phyloP scores from a whole-genome alignment of 2,113 vertebrate species.

The Eubucco bourcierii region DNA sequence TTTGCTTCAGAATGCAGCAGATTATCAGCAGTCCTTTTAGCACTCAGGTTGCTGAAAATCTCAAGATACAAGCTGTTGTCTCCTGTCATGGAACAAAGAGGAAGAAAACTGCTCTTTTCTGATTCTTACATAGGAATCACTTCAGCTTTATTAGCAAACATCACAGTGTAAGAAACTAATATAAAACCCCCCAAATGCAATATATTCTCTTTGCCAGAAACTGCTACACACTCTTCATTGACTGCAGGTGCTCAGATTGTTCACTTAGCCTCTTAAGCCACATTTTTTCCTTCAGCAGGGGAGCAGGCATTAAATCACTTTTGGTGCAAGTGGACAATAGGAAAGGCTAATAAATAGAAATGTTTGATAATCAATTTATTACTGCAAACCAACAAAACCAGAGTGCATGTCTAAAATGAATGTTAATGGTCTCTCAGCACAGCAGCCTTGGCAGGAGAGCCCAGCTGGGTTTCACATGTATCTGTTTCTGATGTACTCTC shows the following conservation, averaged over 20 bases:
- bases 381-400: background rate
- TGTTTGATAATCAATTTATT: background rate
- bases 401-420: background rate
- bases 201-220: background rate
- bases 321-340: background rate
- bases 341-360: slow-evolving; percentile 9
- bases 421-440: background rate
- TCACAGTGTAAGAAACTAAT: background rate
- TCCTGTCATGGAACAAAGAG: background rate
- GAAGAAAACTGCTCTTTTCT: background rate
- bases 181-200: background rate
- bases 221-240: background rate
- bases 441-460: background rate
- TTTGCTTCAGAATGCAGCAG: background rate
- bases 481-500: slow-evolving; percentile 92
- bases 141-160: background rate
- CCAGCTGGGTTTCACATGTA: slow-evolving; percentile 78
- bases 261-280: background rate
- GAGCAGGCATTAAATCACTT: background rate
- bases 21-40: background rate
- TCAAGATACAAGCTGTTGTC: background rate
- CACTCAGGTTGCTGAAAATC: background rate
- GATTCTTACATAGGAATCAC: background rate
- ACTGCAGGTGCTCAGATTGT: background rate
- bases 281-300: background rate